Percentiles rank a stretch among this genome's conserved stretches.
phyloP scores from a whole-genome alignment of 2,888 invertebrate genomes.

The Agrenia bidenticulata region DNA sequence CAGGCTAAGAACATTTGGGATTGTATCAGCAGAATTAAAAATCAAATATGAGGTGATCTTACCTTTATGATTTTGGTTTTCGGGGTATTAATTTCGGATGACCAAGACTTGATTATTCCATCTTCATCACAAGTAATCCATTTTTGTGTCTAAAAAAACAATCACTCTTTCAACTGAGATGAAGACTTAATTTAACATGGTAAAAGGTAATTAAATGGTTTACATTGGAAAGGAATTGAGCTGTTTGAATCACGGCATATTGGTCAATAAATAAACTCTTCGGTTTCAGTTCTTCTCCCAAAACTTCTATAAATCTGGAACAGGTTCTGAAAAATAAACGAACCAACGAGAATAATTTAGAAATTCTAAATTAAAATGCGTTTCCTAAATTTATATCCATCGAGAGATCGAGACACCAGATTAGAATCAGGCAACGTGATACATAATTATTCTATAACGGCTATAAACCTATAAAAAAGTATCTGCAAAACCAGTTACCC shows the following conservation, averaged over 20 bases:
- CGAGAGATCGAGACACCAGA: too few relatives aligned
- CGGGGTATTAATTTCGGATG: not conserved
- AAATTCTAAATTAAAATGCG: too few relatives aligned
- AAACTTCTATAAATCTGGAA: conserved; percentile 27
- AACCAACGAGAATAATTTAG: too few relatives aligned
- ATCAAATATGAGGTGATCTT: too few relatives aligned
- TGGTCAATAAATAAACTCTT: conserved; percentile 35
- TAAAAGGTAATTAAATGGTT: not conserved
- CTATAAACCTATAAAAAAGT: too few relatives aligned
- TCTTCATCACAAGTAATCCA: conserved; percentile 49
- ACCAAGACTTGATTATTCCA: conserved; percentile 40
- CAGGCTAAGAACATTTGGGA: too few relatives aligned
- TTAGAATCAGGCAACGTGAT: too few relatives aligned
- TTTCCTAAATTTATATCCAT: too few relatives aligned
- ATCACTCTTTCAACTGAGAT: not conserved
- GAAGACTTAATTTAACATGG: not conserved
- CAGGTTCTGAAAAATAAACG: conserved; percentile 25
- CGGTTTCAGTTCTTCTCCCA: conserved; percentile 26
- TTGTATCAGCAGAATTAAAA: too few relatives aligned
- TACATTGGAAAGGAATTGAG: conserved; percentile 28
- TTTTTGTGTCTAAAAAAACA: conserved; percentile 17
- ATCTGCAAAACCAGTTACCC: conserved; percentile 32
- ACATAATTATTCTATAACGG: too few relatives aligned
- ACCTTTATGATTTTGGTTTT: too few relatives aligned
- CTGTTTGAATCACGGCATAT: conserved; percentile 36